phyloP scores from a whole-genome alignment of 2,888 invertebrate species.

The Meta bourneti region DNA sequence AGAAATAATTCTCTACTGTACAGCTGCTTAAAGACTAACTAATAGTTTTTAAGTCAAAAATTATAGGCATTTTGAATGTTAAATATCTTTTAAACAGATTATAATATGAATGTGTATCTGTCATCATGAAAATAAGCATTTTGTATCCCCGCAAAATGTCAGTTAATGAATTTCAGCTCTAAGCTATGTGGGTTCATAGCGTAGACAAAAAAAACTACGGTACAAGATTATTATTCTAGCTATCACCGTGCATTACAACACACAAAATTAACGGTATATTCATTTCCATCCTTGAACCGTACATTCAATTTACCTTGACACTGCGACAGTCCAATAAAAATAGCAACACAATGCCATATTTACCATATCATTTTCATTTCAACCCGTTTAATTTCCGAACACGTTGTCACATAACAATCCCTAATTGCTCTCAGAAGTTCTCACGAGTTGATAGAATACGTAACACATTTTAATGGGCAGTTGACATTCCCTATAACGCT shows the following conservation, averaged over 20 bases:
- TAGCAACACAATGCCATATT: not conserved
- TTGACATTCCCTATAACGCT: not conserved
- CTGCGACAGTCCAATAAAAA: not conserved
- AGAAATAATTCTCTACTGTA: too few species aligned
- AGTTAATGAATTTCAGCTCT: too few species aligned
- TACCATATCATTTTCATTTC: not conserved
- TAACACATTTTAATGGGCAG: not conserved
- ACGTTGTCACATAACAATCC: not conserved
- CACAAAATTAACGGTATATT: not conserved
- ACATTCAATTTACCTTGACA: not conserved
- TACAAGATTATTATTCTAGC: not conserved
- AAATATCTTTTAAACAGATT: too few species aligned
- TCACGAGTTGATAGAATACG: not conserved
- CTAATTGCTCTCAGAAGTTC: not conserved
- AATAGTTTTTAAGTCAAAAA: too few species aligned
- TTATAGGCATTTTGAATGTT: too few species aligned
- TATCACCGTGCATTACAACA: not conserved
- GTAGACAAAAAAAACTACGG: not conserved
- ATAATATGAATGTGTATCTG: too few species aligned
- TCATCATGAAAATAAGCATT: too few species aligned
- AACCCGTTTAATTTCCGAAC: not conserved
- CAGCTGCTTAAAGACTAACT: too few species aligned
- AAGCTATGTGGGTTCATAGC: too few species aligned
- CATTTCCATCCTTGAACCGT: not conserved
- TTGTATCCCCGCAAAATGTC: too few species aligned